Conservation (phyloP, 2,797 vertebrate species). For the Sebastes matsubarae region DNA sequence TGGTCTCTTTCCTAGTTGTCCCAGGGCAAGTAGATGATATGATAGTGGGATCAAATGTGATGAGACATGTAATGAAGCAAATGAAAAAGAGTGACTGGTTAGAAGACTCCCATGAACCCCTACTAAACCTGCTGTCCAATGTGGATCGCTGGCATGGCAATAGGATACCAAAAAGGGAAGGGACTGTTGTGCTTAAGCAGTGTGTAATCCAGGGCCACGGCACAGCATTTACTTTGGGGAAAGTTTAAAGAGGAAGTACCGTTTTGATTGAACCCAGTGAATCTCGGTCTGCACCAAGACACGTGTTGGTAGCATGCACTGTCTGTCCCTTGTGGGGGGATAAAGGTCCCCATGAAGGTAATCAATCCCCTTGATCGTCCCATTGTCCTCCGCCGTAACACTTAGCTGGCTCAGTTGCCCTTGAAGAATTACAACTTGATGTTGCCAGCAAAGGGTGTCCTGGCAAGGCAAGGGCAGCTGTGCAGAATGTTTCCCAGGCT, state of each 20-base stretch:
- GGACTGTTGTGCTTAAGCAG: not conserved
- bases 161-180: not conserved
- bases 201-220: not conserved
- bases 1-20: not conserved
- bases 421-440: not conserved
- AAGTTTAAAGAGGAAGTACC: not conserved
- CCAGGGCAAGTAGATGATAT: not conserved
- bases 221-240: not conserved
- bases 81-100: not conserved
- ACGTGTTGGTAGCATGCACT: not conserved
- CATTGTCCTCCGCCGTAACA: not conserved
- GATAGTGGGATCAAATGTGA: not conserved
- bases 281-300: not conserved
- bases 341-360: not conserved
- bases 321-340: not conserved
- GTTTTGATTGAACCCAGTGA: not conserved
- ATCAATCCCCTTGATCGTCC: not conserved
- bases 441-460: not conserved
- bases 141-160: not conserved
- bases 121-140: not conserved
- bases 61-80: not conserved
- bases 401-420: not conserved
- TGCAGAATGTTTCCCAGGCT: not conserved
- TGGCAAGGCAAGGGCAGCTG: not conserved
- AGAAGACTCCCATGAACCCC: not conserved